These are phyloP conservation scores for Anorthoa munda DNA, from an alignment of 2,888 invertebrate species.

Conservation along the genomic window DNA sequence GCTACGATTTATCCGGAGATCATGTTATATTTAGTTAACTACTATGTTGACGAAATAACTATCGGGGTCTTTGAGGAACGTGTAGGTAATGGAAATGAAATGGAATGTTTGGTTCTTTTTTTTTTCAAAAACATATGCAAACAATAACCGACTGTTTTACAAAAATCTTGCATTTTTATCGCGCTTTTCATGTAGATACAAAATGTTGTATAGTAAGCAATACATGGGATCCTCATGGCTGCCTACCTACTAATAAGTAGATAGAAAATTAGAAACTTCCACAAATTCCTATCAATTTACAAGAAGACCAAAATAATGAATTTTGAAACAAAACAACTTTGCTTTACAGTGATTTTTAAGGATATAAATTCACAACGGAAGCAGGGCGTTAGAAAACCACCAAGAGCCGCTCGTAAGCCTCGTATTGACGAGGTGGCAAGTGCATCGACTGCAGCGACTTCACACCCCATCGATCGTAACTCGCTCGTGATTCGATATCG, in stretches of 20 bases:
- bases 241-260: no score
- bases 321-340: background rate
- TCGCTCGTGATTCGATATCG: slow-evolving; percentile 66
- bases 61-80: slow-evolving; percentile 5
- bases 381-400: background rate
- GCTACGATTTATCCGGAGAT: slow-evolving; percentile 55
- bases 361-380: slow-evolving; percentile 11
- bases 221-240: no score
- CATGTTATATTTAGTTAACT: slow-evolving; percentile 26
- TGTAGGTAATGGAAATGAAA: background rate
- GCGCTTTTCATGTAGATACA: no score
- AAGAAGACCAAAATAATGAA: no score
- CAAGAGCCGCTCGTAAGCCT: slow-evolving; percentile 28
- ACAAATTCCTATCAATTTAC: no score
- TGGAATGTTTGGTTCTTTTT: no score
- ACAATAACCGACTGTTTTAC: no score
- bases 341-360: background rate
- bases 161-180: no score
- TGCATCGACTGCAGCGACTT: slow-evolving; percentile 49
- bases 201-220: no score
- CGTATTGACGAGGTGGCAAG: slow-evolving; percentile 35
- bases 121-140: no score
- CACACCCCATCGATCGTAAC: slow-evolving; percentile 62
- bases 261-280: no score
- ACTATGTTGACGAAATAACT: slow-evolving; percentile 40